Evolutionary conservation across 2,113 vertebrate genomes (phyloP).

Genomic region (Tauraco erythrolophus): DNA sequence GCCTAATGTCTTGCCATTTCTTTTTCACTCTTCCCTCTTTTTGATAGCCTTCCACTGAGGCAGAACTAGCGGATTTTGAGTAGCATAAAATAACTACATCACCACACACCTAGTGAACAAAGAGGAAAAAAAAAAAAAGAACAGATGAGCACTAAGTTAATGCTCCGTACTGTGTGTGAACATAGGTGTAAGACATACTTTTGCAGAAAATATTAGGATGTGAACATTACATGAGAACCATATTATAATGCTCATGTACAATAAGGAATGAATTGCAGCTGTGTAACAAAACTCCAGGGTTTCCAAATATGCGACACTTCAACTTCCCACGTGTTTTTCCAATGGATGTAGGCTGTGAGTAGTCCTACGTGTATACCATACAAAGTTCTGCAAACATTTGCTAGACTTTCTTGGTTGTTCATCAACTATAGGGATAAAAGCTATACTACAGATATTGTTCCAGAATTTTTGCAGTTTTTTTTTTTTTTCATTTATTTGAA

Average conservation of each 20-base stretch:
- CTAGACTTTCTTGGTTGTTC: not conserved
- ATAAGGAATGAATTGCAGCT: not conserved
- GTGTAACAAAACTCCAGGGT: not conserved
- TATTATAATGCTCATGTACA: not conserved
- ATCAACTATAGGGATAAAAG: not conserved
- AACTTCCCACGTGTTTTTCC: not conserved
- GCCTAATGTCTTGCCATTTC: not conserved
- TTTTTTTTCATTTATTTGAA: not conserved
- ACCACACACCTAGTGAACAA: not conserved
- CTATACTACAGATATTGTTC: not conserved
- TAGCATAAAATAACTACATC: not conserved
- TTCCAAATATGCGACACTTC: not conserved
- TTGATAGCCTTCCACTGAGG: not conserved
- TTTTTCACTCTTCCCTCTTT: not conserved
- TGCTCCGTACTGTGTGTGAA: not conserved
- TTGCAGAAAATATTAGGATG: not conserved
- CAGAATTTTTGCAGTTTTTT: not conserved
- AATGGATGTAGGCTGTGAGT: not conserved
- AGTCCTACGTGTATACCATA: not conserved
- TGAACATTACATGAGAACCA: fast-evolving
- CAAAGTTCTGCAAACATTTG: not conserved
- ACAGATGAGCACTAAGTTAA: not conserved
- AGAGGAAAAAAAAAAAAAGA: not conserved
- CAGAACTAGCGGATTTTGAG: not conserved
- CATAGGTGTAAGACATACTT: not conserved